Percentiles rank a stretch among this genome's conserved stretches.
These are phyloP conservation scores for Ips nitidus DNA, from an alignment of 1,140 invertebrate genomes.

Conservation along the genomic window DNA sequence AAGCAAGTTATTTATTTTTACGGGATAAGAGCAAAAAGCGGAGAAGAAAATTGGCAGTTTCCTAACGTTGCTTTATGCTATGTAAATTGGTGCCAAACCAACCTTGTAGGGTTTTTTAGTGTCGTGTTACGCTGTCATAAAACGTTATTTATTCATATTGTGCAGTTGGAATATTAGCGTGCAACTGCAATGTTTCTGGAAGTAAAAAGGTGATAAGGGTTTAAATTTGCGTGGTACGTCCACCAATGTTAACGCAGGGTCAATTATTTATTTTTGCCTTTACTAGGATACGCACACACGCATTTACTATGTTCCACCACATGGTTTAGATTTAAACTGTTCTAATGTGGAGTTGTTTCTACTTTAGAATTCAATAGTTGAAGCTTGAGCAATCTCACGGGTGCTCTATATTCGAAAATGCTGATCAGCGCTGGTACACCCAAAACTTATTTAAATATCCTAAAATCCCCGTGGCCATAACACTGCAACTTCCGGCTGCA, in stretches of 20 bases:
- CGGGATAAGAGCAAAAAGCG: not conserved
- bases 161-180: constrained; percentile 1
- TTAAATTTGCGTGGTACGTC: not conserved
- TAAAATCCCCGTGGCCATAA: constrained; percentile 1
- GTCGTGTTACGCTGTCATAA: constrained; percentile 2
- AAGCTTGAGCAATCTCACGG: no score
- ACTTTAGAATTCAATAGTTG: no score
- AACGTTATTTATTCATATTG: not conserved
- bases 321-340: no score
- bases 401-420: not conserved
- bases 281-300: no score
- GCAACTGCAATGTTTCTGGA: constrained; percentile 7
- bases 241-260: not conserved
- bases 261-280: no score
- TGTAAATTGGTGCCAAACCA: not conserved
- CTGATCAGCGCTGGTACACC: not conserved
- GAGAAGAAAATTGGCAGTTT: not conserved
- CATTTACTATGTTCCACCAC: no score
- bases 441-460: constrained; percentile 3
- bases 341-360: no score
- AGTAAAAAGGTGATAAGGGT: not conserved
- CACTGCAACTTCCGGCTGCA: not conserved
- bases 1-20: not conserved
- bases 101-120: not conserved
- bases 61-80: constrained; percentile 4